These are phyloP conservation scores for Mayetiola destructor DNA, from an alignment of 2,888 invertebrate genomes.

Conservation along the genomic window DNA sequence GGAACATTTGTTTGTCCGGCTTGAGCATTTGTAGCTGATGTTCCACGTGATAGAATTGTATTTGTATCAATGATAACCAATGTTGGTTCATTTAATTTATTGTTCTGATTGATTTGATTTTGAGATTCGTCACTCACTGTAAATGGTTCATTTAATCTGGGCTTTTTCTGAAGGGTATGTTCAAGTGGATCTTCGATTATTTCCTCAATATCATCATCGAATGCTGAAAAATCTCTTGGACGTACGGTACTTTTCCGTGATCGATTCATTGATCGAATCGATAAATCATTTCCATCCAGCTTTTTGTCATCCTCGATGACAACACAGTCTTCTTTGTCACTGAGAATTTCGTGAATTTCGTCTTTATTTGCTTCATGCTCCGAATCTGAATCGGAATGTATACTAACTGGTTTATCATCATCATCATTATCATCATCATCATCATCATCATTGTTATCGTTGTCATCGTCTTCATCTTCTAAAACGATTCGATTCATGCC, in stretches of 20 bases:
- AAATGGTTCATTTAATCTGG: constrained; percentile 9
- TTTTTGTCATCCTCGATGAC: constrained; percentile 37
- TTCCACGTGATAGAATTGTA: constrained; percentile 40
- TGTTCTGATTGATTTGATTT: constrained; percentile 17
- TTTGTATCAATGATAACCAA: constrained; percentile 68
- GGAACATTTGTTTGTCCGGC: constrained; percentile 33
- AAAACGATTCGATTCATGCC: neutral
- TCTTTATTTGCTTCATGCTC: constrained; percentile 17
- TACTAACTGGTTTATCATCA: constrained; percentile 32
- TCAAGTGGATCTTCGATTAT: constrained; percentile 43
- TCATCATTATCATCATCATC: neutral
- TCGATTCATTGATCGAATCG: constrained; percentile 23
- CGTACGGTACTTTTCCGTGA: constrained; percentile 34
- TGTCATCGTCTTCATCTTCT: neutral
- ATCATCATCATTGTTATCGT: constrained; percentile 17
- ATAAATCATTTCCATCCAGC: constrained; percentile 31
- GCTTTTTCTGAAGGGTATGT: constrained; percentile 29
- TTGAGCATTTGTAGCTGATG: constrained; percentile 23
- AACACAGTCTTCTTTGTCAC: constrained; percentile 39
- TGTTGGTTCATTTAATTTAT: constrained; percentile 47
- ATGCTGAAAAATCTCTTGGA: constrained; percentile 25
- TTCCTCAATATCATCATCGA: constrained; percentile 37
- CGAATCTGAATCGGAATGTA: constrained; percentile 27
- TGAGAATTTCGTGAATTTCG: constrained; percentile 33
- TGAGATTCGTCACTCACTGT: constrained; percentile 15